These are phyloP conservation scores for Caracal caracal DNA, from an alignment of 2,113 vertebrate species.

Conservation along the genomic window DNA sequence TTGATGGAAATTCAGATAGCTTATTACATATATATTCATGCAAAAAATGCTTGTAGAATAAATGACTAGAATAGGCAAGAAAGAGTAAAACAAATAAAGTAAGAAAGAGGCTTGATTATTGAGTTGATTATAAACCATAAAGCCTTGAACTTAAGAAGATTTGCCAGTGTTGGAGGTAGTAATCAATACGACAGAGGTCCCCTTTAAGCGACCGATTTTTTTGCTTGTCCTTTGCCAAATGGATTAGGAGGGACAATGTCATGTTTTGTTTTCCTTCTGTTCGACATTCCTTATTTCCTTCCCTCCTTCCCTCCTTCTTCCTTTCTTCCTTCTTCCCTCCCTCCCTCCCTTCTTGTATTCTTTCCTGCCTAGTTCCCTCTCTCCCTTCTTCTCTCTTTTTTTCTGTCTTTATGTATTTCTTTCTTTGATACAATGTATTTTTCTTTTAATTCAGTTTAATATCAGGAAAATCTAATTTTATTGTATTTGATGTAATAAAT, in stretches of 20 bases:
- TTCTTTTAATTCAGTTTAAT: neutral
- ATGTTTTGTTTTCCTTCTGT: neutral
- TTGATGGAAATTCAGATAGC: neutral
- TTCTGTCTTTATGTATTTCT: neutral
- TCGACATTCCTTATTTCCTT: neutral
- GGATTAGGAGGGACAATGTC: neutral
- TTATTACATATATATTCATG: neutral
- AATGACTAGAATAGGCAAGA: neutral
- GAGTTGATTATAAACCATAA: neutral
- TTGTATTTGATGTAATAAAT: neutral
- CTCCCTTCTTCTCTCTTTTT: neutral
- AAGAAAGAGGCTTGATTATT: neutral
- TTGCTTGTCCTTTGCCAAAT: neutral
- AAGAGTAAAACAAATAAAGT: neutral
- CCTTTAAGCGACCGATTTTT: neutral
- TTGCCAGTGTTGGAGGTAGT: neutral
- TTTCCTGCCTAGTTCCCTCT: no score
- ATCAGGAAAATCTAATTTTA: neutral
- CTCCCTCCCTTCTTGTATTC: accelerated
- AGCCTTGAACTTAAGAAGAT: neutral
- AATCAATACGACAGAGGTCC: neutral
- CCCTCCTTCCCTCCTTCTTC: accelerated
- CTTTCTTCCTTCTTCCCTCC: accelerated
- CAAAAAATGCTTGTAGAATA: neutral
- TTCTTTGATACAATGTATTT: neutral